Base-by-base conservation (phyloP, 2,113 vertebrate species). In the Colaptes auratus region DNA sequence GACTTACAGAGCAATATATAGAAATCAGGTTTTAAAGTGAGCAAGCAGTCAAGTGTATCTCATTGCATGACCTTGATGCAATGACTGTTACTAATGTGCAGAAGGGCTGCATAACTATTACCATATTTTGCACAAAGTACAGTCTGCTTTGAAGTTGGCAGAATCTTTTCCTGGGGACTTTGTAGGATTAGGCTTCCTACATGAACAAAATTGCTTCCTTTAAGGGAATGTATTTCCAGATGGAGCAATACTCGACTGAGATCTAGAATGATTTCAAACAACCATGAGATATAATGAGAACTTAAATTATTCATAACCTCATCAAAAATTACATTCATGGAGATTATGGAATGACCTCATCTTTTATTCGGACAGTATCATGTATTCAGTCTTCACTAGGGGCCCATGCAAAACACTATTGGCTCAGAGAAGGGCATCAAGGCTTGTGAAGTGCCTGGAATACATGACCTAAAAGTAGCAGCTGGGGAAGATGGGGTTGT, bases 71-170 rank as follows among this genome's bases (percentile, higher is more conserved):
- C 88, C 87, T 88, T 67, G 80, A 79, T 86, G 61, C 78, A 88
- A 83, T 71, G 31, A 93, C 1, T 83, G 69, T 84, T 86, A 72
- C 65, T 88, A 28, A 84, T 53, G 61, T 87, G 74, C 53, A 73
- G 46, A 92, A 89, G 80, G 82, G 55, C 42, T 78, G 35, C 71
- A 35, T 89, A 90, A 79, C 79, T 80, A 67, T 90, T 93, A 75
- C 70, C 66, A 44, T 69, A 83, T 92, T 89, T 61, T 89, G 65
- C 87, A 50, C 64, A 72, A 56, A 91, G 35, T 19, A 2, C 3
- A 1, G 25, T 60, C 64, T 58, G 55, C 90, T 95, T 96, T 96
- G 93, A 96, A 90, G 83, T 70, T 65, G 72, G 72, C 65, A 83
- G 53, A 92, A 72, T 80, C 86, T 95, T 87, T 81, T 84, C 89